phyloP scores from a whole-genome alignment of 2,797 vertebrate genomes.

The Aldrovandia affinis region DNA sequence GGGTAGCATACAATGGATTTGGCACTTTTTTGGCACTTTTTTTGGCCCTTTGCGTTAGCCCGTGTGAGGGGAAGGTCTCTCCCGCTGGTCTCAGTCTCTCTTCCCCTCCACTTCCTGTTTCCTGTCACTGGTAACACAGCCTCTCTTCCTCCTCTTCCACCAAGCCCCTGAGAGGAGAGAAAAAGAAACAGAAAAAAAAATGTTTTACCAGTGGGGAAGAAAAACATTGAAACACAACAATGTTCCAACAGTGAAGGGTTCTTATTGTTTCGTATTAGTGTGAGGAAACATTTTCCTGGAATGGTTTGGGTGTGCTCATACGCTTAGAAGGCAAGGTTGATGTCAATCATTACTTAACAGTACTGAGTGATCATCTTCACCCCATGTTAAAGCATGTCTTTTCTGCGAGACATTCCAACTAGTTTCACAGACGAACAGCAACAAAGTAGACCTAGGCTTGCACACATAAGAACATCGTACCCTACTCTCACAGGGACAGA shows the following conservation, averaged over 20 bases:
- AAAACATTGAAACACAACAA: conserved; percentile 4
- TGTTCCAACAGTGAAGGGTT: no score
- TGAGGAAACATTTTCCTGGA: no score
- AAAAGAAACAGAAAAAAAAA: conserved; percentile 31
- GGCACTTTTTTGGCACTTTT: no score
- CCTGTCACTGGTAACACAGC: conserved; percentile 61
- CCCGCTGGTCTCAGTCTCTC: background rate
- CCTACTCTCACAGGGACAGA: conserved; percentile 49
- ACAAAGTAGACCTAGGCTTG: background rate
- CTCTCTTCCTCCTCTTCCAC: conserved; percentile 72
- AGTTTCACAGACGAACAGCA: conserved; percentile 9
- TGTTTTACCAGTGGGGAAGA: background rate
- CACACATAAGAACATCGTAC: conserved; percentile 42
- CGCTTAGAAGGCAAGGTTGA: no score
- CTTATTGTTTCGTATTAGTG: background rate
- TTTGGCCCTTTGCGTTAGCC: background rate
- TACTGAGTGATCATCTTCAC: no score
- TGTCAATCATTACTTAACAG: no score
- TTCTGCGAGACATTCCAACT: conserved; percentile 8
- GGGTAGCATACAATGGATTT: background rate
- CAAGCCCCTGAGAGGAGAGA: conserved; percentile 64
- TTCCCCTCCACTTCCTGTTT: conserved; percentile 36
- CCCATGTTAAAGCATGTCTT: no score
- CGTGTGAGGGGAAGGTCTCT: background rate
- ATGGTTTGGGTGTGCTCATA: no score